Conservation (phyloP, 2,888 invertebrate genomes). For the Hydroisotoma schaefferi region DNA sequence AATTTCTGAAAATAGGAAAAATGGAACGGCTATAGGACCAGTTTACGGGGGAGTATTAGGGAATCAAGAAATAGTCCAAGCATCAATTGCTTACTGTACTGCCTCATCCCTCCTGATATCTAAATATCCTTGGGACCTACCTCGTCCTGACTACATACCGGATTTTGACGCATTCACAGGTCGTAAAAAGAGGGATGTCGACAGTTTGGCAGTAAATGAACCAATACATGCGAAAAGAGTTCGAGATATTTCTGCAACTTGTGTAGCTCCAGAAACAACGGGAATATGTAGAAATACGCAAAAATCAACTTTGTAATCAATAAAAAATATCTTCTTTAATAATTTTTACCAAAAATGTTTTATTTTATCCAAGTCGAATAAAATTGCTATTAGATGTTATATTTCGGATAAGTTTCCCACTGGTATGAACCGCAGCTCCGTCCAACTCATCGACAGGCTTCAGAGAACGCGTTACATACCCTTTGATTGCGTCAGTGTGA, state of each 20-base stretch:
- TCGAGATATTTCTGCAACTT: not conserved
- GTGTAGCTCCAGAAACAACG: not conserved
- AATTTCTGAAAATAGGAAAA: constrained; percentile 12
- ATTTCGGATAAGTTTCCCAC: not conserved
- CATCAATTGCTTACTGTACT: constrained; percentile 33
- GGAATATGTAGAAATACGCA: not conserved
- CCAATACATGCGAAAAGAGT: not conserved
- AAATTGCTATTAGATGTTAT: constrained; percentile 11
- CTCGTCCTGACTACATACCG: constrained; percentile 13
- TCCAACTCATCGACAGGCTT: too few species aligned
- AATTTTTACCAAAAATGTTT: not conserved
- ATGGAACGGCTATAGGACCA: constrained; percentile 14
- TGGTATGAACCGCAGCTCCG: too few species aligned
- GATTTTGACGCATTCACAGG: not conserved
- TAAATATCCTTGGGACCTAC: constrained; percentile 39
- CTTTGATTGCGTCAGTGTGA: not conserved
- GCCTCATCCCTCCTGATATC: constrained; percentile 26
- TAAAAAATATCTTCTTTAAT: not conserved
- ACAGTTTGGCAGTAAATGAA: too few species aligned
- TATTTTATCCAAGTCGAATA: constrained; percentile 26
- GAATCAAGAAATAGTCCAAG: constrained; percentile 29
- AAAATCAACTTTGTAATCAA: not conserved
- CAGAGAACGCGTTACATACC: not conserved
- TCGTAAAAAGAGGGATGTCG: not conserved
- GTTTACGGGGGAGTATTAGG: constrained; percentile 40